These are phyloP conservation scores for Acanthococcus lagerstroemiae DNA, from an alignment of 2,888 invertebrate species.

Conservation along the genomic window DNA sequence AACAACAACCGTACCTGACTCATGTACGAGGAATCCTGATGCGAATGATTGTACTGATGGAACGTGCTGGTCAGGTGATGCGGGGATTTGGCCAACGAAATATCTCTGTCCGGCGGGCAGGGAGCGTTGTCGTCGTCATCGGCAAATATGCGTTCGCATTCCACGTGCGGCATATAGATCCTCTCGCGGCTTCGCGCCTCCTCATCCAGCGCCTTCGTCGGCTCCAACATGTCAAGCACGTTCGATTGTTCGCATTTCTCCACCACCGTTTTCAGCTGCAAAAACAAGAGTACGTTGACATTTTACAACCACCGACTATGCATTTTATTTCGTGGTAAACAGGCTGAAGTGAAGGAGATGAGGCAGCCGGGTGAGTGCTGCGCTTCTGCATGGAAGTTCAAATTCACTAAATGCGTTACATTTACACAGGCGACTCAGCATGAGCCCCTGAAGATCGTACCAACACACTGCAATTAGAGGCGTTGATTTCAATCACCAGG, in stretches of 20 bases:
- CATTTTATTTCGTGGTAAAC: too few species aligned
- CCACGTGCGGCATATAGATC: not conserved
- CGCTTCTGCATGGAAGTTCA: too few species aligned
- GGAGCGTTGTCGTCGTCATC: conserved; percentile 3
- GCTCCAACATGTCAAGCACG: not conserved
- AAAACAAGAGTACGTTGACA: not conserved
- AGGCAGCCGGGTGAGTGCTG: too few species aligned
- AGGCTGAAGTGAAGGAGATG: too few species aligned
- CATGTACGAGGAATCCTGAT: conserved; percentile 11
- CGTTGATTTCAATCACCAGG: too few species aligned
- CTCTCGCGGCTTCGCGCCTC: conserved; percentile 2
- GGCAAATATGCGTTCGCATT: conserved; percentile 3
- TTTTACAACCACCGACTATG: too few species aligned
- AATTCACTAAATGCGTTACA: too few species aligned
- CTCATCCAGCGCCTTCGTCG: not conserved
- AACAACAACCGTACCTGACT: not conserved
- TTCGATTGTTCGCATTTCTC: conserved; percentile 1
- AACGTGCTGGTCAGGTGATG: not conserved
- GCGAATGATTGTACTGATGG: conserved; percentile 1
- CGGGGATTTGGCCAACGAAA: conserved; percentile 5
- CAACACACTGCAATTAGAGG: too few species aligned
- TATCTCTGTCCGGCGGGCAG: conserved; percentile 3
- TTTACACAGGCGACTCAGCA: too few species aligned
- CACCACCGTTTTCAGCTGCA: not conserved
- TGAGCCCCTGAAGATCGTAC: too few species aligned